These are phyloP conservation scores for Corydoras sp. DNA, from an alignment of 2,113 vertebrate species.

Conservation along the genomic window DNA sequence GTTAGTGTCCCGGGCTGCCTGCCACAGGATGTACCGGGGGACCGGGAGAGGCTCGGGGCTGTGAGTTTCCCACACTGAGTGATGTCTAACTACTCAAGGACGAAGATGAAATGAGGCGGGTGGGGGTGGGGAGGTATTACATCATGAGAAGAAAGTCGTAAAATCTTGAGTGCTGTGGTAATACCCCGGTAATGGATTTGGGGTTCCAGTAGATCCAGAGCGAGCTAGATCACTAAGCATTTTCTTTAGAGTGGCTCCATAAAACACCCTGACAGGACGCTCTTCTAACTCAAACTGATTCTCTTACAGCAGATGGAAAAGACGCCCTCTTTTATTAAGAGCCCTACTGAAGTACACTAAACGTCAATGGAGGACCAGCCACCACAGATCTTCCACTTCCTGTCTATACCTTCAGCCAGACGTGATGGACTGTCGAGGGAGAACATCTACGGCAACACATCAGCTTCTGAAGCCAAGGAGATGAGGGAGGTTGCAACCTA, in stretches of 20 bases:
- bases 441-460: neutral
- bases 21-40: conserved; percentile 20
- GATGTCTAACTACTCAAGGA: conserved; percentile 10
- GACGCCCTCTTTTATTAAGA: too few species aligned
- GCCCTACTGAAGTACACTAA: too few species aligned
- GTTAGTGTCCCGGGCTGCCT: conserved; percentile 30
- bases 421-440: conserved; percentile 15
- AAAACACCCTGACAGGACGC: neutral
- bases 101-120: too few species aligned
- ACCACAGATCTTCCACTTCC: conserved; percentile 13
- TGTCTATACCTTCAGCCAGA: conserved; percentile 27
- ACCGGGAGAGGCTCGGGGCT: conserved; percentile 8
- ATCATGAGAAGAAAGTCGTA: neutral
- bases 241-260: conserved; percentile 9
- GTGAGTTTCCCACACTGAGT: conserved; percentile 1
- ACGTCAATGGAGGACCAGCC: too few species aligned
- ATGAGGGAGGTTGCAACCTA: conserved; percentile 5
- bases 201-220: conserved; percentile 9
- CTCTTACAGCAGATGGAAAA: too few species aligned
- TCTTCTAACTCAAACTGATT: too few species aligned
- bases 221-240: conserved; percentile 17
- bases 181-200: neutral
- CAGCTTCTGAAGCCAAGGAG: neutral
- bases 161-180: neutral
- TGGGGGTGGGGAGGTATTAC: neutral